Evolutionary conservation across 2,797 vertebrate genomes (phyloP).

Genomic region (Helicolenus hilgendorfi): DNA sequence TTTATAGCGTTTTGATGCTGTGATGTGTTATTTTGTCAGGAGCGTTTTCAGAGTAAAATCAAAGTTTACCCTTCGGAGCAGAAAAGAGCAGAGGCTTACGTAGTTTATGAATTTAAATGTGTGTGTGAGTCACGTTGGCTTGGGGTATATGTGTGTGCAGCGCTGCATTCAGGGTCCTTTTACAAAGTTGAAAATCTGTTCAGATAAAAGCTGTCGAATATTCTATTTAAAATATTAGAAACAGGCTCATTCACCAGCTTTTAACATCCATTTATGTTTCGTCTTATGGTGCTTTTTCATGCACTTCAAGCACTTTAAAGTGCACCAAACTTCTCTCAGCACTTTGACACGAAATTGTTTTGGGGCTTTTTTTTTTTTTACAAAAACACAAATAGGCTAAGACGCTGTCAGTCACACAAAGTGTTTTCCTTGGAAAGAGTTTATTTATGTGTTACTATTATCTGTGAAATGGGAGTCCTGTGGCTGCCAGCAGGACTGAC

Average conservation of each 20-base stretch:
- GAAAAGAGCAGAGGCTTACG: conserved; percentile 28
- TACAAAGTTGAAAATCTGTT: conserved; percentile 13
- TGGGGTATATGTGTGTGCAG: background rate
- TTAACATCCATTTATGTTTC: background rate
- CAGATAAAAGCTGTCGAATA: background rate
- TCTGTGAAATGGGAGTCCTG: background rate
- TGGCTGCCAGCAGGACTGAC: background rate
- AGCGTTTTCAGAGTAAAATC: conserved; percentile 56
- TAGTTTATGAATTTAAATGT: conserved; percentile 34
- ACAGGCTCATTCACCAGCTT: background rate
- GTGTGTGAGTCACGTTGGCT: background rate
- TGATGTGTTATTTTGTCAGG: conserved; percentile 76
- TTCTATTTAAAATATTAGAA: background rate
- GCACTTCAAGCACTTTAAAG: background rate
- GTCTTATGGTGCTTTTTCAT: background rate
- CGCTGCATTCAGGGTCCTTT: conserved; percentile 25
- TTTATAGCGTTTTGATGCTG: conserved; percentile 68
- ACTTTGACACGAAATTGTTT: background rate
- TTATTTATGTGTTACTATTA: background rate
- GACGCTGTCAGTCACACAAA: background rate
- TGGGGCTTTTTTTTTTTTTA: background rate
- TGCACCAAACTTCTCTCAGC: background rate
- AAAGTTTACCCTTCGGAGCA: conserved; percentile 63
- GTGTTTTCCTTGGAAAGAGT: background rate
- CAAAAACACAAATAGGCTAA: background rate